A percentile compares a stretch with the other conserved stretches of the same genome.
phyloP scores from a whole-genome alignment of 2,113 vertebrate genomes.

The Gobiocypris rarus region DNA sequence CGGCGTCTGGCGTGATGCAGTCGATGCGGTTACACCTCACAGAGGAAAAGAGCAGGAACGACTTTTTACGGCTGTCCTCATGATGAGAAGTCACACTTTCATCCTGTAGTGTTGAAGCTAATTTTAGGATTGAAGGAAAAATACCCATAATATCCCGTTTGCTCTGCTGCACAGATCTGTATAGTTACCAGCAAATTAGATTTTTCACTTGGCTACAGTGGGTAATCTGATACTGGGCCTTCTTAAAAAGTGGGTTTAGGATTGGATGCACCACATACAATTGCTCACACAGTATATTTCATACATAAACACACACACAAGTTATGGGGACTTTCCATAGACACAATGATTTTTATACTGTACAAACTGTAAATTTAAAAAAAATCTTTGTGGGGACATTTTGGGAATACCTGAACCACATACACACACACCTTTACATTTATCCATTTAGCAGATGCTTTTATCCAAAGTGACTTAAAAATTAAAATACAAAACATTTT shows the following conservation, averaged over 20 bases:
- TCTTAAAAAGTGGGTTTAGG: background rate
- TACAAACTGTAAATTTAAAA: too few relatives aligned
- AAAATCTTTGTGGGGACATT: too few relatives aligned
- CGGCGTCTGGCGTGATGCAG: background rate
- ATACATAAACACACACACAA: too few relatives aligned
- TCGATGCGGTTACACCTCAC: conserved; percentile 19
- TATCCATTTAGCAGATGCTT: too few relatives aligned
- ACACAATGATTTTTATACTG: too few relatives aligned
- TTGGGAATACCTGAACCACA: too few relatives aligned
- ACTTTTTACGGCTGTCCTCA: background rate
- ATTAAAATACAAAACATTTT: too few relatives aligned
- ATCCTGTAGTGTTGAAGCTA: background rate
- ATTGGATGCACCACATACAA: background rate
- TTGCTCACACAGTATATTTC: background rate
- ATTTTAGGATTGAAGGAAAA: conserved; percentile 18
- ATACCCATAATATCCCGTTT: background rate
- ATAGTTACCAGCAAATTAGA: background rate
- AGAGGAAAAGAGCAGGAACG: conserved; percentile 11
- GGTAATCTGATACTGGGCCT: background rate
- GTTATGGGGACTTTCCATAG: too few relatives aligned
- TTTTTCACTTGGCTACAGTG: background rate
- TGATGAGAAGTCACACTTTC: conserved; percentile 38
- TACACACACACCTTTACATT: too few relatives aligned
- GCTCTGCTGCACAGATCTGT: background rate
- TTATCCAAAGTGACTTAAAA: too few relatives aligned